These are phyloP conservation scores for Riparia riparia DNA, from an alignment of 2,113 vertebrate genomes.

Conservation along the genomic window DNA sequence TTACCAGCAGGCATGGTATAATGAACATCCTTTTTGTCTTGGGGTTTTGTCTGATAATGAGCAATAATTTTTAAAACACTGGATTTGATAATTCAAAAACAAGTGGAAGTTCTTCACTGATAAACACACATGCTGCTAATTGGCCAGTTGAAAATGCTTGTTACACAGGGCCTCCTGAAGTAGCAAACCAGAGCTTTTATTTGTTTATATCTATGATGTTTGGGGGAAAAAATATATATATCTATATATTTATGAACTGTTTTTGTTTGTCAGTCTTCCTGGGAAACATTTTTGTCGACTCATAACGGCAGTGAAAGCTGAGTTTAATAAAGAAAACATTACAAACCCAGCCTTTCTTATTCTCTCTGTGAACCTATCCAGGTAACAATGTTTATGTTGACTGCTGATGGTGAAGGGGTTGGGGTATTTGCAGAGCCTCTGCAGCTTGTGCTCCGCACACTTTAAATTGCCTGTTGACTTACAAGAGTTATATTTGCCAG, in stretches of 20 bases:
- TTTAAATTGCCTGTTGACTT: not conserved
- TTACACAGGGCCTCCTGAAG: not conserved
- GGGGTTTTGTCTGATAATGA: not conserved
- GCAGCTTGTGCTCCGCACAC: not conserved
- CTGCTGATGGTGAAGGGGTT: not conserved
- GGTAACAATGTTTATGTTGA: not conserved
- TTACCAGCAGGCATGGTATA: not conserved
- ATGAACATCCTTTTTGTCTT: not conserved
- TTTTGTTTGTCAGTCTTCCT: conserved; percentile 32
- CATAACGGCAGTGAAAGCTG: not conserved
- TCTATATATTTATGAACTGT: conserved; percentile 9
- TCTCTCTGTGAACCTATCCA: not conserved
- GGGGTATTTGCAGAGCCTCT: not conserved
- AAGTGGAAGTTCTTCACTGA: not conserved
- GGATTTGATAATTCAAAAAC: not conserved
- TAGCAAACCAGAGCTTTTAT: conserved; percentile 40
- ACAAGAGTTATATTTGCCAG: not conserved
- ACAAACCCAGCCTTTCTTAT: not conserved
- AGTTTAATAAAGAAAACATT: conserved; percentile 60
- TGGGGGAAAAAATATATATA: not conserved
- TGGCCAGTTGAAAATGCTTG: conserved; percentile 5
- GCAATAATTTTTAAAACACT: conserved; percentile 56
- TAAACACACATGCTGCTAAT: conserved; percentile 17
- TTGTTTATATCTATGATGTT: conserved; percentile 17
- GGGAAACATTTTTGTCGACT: not conserved